phyloP scores from a whole-genome alignment of 2,113 vertebrate genomes.

The Machaerirhynchus nigripectus region DNA sequence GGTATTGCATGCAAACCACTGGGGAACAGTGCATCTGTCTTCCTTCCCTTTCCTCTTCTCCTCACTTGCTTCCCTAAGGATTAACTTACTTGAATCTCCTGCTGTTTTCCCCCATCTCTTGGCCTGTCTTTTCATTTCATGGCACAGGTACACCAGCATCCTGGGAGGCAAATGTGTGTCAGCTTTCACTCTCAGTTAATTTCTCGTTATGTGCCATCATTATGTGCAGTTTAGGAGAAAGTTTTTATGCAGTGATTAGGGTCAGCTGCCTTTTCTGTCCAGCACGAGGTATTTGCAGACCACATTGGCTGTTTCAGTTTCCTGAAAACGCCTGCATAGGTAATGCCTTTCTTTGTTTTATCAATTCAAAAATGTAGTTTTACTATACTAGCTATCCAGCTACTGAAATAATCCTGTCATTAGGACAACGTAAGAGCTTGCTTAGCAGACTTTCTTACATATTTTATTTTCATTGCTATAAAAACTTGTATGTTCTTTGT shows the following conservation, averaged over 20 bases:
- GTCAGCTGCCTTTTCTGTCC: neutral
- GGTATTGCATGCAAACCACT: neutral
- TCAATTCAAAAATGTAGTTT: neutral
- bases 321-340: neutral
- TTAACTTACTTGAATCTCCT: neutral
- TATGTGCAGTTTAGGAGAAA: neutral
- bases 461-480: conserved; percentile 36
- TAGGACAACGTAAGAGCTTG: neutral
- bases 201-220: neutral
- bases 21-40: neutral
- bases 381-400: neutral
- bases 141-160: neutral
- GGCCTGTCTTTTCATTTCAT: neutral
- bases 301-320: neutral
- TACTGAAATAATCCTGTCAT: neutral
- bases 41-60: neutral
- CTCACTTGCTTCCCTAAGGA: neutral
- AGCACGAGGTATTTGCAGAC: neutral
- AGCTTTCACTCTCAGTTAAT: neutral
- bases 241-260: neutral
- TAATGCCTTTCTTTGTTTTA: neutral
- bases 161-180: neutral
- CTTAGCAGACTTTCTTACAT: conserved; percentile 1
- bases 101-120: neutral
- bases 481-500: conserved; percentile 14